phyloP scores from a whole-genome alignment of 2,888 invertebrate species.

The Tryphoninae sp. region DNA sequence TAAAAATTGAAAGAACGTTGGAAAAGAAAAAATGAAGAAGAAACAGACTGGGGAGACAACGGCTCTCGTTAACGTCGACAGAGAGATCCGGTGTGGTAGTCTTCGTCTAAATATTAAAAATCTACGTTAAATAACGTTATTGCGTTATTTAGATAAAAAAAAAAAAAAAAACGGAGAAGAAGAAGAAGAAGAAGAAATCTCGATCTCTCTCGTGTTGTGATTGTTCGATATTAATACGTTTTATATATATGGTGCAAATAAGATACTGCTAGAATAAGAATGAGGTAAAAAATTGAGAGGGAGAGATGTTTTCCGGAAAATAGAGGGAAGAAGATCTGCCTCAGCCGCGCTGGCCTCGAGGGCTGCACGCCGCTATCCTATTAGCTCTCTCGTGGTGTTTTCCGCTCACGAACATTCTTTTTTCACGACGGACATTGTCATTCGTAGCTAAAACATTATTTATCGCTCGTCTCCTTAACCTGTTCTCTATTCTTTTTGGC shows the following conservation, averaged over 20 bases:
- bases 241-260: conserved; percentile 34
- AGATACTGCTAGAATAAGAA: conserved; percentile 46
- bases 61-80: conserved; percentile 34
- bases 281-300: conserved; percentile 9
- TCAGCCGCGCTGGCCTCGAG: conserved; percentile 31
- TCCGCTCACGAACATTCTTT: conserved; percentile 13
- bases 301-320: background rate
- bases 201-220: conserved; percentile 49
- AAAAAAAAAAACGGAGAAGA: background rate
- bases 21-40: conserved; percentile 40
- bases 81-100: conserved; percentile 23
- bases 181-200: conserved; percentile 13
- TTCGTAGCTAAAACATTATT: conserved; percentile 24
- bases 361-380: conserved; percentile 22
- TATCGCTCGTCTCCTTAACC: conserved; percentile 15
- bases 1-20: background rate
- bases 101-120: conserved; percentile 32
- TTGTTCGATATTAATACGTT: background rate
- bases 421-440: background rate
- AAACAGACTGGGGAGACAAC: conserved; percentile 60
- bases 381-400: background rate
- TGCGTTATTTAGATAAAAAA: background rate
- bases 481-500: conserved; percentile 16
- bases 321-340: conserved; percentile 32
- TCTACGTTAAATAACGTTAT: background rate